Percentiles rank a stretch among this genome's conserved stretches.
Conservation (phyloP, 2,888 invertebrate species). For the Tuta absoluta region DNA sequence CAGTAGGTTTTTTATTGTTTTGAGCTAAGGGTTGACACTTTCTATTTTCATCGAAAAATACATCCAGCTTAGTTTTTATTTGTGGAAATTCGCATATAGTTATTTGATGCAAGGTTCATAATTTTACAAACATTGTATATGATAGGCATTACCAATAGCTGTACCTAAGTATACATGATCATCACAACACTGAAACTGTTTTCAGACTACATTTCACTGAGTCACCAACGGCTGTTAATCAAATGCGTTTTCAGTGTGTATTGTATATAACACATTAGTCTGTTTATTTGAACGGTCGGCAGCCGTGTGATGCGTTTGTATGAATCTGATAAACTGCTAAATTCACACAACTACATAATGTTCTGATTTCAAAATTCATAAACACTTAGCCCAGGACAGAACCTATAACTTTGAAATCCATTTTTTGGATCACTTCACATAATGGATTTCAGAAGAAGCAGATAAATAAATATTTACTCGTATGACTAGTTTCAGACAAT, state of each 20-base stretch:
- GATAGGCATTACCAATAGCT: background rate
- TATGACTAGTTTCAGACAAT: too few relatives aligned
- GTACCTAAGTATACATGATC: background rate
- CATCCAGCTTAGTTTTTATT: too few relatives aligned
- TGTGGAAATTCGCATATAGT: too few relatives aligned
- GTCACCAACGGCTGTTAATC: conserved; percentile 42
- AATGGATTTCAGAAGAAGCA: too few relatives aligned
- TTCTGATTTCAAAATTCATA: background rate
- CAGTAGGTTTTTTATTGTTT: too few relatives aligned
- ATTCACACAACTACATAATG: conserved; percentile 48
- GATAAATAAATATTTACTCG: too few relatives aligned
- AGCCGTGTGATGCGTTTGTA: conserved; percentile 59
- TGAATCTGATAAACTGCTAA: conserved; percentile 59
- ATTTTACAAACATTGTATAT: background rate
- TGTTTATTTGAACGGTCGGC: conserved; percentile 58
- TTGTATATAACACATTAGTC: conserved; percentile 35
- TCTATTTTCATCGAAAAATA: too few relatives aligned
- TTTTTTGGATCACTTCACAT: too few relatives aligned
- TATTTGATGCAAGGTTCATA: background rate
- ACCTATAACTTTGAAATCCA: too few relatives aligned
- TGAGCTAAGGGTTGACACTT: too few relatives aligned
- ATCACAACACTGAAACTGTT: conserved; percentile 4
- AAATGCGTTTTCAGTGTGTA: conserved; percentile 41
- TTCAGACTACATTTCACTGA: conserved; percentile 28
- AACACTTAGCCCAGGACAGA: too few relatives aligned